These are phyloP conservation scores for Leptinotarsa lineolata DNA, from an alignment of 1,140 invertebrate genomes.

Conservation along the genomic window DNA sequence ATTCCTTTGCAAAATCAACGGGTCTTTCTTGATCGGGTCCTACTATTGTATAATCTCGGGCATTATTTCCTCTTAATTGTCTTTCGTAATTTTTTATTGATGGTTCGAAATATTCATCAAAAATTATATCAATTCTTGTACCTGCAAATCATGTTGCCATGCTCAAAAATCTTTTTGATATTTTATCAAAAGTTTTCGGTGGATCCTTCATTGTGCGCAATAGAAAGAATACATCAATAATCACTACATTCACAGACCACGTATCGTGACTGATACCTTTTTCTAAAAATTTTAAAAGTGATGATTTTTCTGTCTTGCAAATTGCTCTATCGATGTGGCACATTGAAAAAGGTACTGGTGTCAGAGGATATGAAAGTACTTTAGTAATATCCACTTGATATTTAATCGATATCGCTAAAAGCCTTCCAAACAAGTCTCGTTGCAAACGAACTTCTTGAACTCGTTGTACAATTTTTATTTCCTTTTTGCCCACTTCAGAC, in stretches of 20 bases:
- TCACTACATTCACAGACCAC: constrained; percentile 37
- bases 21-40: constrained; percentile 2
- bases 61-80: constrained; percentile 5
- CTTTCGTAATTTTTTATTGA: constrained; percentile 37
- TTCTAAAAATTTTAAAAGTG: constrained; percentile 39
- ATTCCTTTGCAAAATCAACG: neutral
- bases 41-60: constrained; percentile 22
- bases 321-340: constrained; percentile 51
- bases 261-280: constrained; percentile 32
- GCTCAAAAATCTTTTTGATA: constrained; percentile 27
- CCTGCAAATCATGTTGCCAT: neutral
- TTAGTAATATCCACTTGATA: constrained; percentile 40
- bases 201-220: constrained; percentile 23
- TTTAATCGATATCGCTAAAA: constrained; percentile 41
- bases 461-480: constrained; percentile 37
- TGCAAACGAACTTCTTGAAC: constrained; percentile 43
- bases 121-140: constrained; percentile 24
- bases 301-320: constrained; percentile 47
- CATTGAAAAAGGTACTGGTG: constrained; percentile 45
- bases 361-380: constrained; percentile 44
- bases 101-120: constrained; percentile 29
- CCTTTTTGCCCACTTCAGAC: constrained; percentile 24
- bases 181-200: constrained; percentile 17
- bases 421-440: constrained; percentile 47
- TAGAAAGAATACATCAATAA: constrained; percentile 17